These are phyloP conservation scores for Megalops cyprinoides DNA, from an alignment of 2,797 vertebrate species.

Conservation along the genomic window DNA sequence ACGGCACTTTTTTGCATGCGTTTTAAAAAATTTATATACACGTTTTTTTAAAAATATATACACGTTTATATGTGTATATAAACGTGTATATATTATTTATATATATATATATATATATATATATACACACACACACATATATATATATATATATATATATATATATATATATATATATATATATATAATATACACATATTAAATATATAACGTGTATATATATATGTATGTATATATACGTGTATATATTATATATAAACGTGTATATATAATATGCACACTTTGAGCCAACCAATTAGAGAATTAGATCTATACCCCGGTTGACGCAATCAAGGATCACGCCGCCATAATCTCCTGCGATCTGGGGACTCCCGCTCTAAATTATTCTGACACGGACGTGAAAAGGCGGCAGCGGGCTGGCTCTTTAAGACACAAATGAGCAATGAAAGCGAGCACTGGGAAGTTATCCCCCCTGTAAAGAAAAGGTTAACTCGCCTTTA, in stretches of 20 bases:
- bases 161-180: background rate
- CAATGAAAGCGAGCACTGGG: slow-evolving; percentile 71
- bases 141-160: background rate
- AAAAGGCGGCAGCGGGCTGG: slow-evolving; percentile 65
- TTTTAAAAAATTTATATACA: too few relatives aligned
- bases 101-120: too few relatives aligned
- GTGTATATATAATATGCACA: background rate
- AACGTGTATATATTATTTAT: too few relatives aligned
- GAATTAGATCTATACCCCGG: slow-evolving; percentile 19
- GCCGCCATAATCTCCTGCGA: slow-evolving; percentile 37
- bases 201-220: background rate
- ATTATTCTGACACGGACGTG: slow-evolving; percentile 51
- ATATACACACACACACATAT: background rate
- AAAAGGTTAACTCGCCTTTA: slow-evolving; percentile 75
- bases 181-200: background rate
- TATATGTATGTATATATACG: background rate
- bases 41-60: too few relatives aligned
- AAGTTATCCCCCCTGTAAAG: slow-evolving; percentile 66
- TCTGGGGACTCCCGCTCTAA: slow-evolving; percentile 44
- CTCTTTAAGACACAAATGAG: slow-evolving; percentile 70
- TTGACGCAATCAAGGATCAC: slow-evolving; percentile 29
- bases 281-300: too few relatives aligned
- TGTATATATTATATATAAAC: background rate
- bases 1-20: too few relatives aligned
- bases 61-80: too few relatives aligned